Percentiles rank a stretch among this genome's conserved stretches.
phyloP scores from a whole-genome alignment of 1,140 invertebrate species.

The Gryon sp. region DNA sequence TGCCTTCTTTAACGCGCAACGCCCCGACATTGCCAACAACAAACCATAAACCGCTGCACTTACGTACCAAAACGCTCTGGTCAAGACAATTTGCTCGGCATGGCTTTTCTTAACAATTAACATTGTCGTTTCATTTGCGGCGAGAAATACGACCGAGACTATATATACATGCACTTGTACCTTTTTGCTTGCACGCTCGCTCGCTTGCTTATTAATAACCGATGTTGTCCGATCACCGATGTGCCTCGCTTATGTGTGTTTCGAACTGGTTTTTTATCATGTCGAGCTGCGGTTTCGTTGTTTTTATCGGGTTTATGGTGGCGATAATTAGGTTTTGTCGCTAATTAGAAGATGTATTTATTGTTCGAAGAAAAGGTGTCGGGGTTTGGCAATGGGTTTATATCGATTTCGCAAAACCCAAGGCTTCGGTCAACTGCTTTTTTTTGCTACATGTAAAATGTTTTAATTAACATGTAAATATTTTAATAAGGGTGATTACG shows the following conservation, averaged over 20 bases:
- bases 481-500: constrained; percentile 34
- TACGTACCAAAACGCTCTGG: constrained; percentile 20
- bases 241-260: neutral
- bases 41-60: constrained; percentile 47
- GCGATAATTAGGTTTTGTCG: constrained; percentile 22
- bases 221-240: neutral
- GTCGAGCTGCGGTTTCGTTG: neutral
- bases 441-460: neutral
- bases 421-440: neutral
- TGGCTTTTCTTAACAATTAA: constrained; percentile 38
- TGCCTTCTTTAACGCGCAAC: constrained; percentile 34
- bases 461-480: constrained; percentile 43
- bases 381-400: constrained; percentile 7
- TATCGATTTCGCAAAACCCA: constrained; percentile 13
- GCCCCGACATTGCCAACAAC: constrained; percentile 21
- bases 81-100: constrained; percentile 37
- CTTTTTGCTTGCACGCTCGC: neutral
- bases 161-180: too few relatives aligned
- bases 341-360: constrained; percentile 24
- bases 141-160: constrained; percentile 4
- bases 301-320: constrained; percentile 11
- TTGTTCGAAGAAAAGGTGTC: neutral
- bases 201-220: constrained; percentile 11
- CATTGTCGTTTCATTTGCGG: constrained; percentile 35
- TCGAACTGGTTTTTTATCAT: constrained; percentile 14